Conservation (phyloP, 2,888 invertebrate species). For the Amorpha juglandis region DNA sequence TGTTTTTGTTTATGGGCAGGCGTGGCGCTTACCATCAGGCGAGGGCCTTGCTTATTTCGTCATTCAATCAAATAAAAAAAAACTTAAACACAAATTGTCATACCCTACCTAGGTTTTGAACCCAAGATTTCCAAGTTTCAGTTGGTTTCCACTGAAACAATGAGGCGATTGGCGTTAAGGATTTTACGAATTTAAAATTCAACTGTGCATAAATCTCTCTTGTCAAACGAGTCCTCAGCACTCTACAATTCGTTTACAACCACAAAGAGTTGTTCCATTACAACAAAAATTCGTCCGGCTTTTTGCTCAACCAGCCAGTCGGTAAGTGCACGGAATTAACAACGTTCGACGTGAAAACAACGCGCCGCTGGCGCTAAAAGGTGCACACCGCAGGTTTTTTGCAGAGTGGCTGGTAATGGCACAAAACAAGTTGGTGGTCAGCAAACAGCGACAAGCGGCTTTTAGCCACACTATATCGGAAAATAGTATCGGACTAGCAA, state of each 20-base stretch:
- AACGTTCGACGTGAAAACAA: conserved; percentile 6
- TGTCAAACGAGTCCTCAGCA: no score
- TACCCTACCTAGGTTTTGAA: no score
- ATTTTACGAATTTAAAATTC: no score
- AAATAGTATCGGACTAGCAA: background rate
- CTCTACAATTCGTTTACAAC: background rate
- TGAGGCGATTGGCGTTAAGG: no score
- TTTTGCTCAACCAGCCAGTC: background rate
- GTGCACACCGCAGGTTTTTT: conserved; percentile 8
- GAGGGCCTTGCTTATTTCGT: no score
- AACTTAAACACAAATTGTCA: no score
- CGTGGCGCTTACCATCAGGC: no score
- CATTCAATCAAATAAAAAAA: no score
- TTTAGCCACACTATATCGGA: conserved; percentile 10
- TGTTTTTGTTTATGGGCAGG: no score
- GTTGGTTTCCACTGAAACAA: no score
- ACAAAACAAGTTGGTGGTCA: conserved; percentile 12
- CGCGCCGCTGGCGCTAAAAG: conserved; percentile 8
- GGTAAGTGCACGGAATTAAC: background rate
- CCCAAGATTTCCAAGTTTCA: no score
- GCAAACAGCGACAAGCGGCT: conserved; percentile 13
- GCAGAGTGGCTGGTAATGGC: conserved; percentile 18
- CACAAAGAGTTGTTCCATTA: background rate
- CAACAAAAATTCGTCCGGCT: background rate
- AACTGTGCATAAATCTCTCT: no score